Base-by-base conservation (phyloP, 2,888 invertebrate genomes). In the Iselma pallidipennis region DNA sequence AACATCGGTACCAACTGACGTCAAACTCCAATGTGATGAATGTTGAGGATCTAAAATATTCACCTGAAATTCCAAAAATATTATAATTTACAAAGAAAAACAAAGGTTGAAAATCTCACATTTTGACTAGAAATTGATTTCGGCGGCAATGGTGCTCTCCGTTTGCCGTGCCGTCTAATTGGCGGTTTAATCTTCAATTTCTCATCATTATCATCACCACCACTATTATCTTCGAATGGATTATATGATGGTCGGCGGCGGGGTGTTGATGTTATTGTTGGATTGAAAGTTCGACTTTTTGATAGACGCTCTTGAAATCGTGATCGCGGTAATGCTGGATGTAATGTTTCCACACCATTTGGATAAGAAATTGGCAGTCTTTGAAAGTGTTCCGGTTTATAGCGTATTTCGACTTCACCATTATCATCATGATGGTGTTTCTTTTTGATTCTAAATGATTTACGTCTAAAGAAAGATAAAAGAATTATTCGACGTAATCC, bases 91-190 rank as follows among this genome's bases (percentile, higher is more conserved):
- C 9, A 5, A 21, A 50, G 25, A 19, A 6, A 3, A 31, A n/a
- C 21, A 12, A 49, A 21, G 12, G 33, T 14, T 49, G 51, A 26
- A 6, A 42, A 21, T 23, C 29, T 57, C 49, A 56, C 58, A 55
- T 63, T 52, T 61, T 60, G 59, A 59, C 56, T 57, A 55, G 65
- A 61, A 57, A 66, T 55, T n/a, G 63, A 61, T 45, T 62, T 67
- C n/a, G 74, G 72, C 3, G 73, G 73, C 28, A 70, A 58, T 10
- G 74, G 74, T 5, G 74, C 72, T 53, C 66, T 59, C 45, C 67
- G 66, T 51, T 74, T 74, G 37, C 66, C 67, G 31, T 66, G 64
- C 25, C 55, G 48, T 45, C 56, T 67, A 16, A 42, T 28, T n/a
- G 42, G 50, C 52, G 23, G 26, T 45, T 65, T 56, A n/a, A 21